Percentiles rank a stretch among this genome's conserved stretches.
Conservation (phyloP, 2,797 vertebrate genomes). For the Sebastes wilsoni region DNA sequence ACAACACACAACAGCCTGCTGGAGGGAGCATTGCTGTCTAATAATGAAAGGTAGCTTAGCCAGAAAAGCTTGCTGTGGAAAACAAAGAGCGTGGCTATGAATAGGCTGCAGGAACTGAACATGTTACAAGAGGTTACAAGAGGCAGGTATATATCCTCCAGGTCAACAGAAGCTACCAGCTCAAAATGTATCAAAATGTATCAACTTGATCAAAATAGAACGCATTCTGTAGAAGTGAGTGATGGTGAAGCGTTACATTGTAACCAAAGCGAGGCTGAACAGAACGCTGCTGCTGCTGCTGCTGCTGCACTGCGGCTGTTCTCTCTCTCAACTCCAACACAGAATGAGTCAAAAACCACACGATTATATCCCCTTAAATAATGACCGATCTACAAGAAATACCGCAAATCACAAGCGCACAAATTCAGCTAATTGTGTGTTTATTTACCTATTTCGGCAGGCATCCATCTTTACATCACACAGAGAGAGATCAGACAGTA, state of each 20-base stretch:
- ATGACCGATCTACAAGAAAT: not conserved
- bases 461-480: conserved; percentile 81
- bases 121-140: conserved; percentile 23
- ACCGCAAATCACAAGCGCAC: not conserved
- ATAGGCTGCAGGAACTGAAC: conserved; percentile 38
- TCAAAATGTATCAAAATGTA: not conserved
- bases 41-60: conserved; percentile 54
- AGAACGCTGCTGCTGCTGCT: conserved; percentile 2
- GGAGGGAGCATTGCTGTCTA: not conserved
- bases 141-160: not conserved
- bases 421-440: conserved; percentile 62
- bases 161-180: not conserved
- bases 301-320: conserved; percentile 73
- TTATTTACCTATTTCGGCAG: conserved; percentile 80
- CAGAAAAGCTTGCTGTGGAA: conserved; percentile 39
- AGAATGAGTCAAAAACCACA: not conserved
- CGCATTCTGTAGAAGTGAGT: not conserved
- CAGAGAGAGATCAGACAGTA: conserved; percentile 71
- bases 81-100: conserved; percentile 76
- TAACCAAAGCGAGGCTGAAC: conserved; percentile 17
- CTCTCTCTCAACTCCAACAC: not conserved
- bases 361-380: rapidly evolving
- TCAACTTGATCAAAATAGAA: not conserved
- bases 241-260: conserved; percentile 8
- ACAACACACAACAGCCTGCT: not conserved